Evolutionary conservation across 2,888 invertebrate species (phyloP), one percentile per base, ranked within the genome.

Genomic region (Piscicola geometra): DNA sequence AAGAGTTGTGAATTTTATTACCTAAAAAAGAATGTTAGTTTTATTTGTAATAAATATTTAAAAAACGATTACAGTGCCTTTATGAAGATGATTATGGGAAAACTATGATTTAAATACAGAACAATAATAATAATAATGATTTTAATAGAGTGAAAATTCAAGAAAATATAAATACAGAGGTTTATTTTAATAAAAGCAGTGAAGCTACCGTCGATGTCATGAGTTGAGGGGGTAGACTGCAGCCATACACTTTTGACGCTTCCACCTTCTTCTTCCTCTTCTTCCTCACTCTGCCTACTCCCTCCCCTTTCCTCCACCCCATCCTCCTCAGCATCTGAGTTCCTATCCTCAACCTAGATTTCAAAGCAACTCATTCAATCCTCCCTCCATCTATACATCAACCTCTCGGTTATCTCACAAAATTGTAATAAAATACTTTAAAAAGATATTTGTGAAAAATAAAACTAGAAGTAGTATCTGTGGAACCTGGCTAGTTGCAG

Each of bases 261-360:
- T 71, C 73, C 18, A 35, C 30, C n/a, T 50, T 76, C 12, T 35
- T 32, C 41, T 78, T 77, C 64, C 21, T 28, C 25, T 71, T 68
- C 47, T 75, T 78, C 25, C 66, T 72, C 21, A 75, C 30, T 0
- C 90, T 89, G 0, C 93, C 93, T 0, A 92, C 87, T 0, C 94
- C 94, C 85, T 94, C 92, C 0, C 94, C 94, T 1, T 90, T 91
- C 80, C 91, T 90, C 93, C 97, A 95, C 0, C 97, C 97, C 91
- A 98, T 93, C 79, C 90, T 90, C 75, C 90, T 90, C 52, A 99
- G 87, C 82, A 99, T 89, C 78, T 89, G 88, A 66, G 94, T 90
- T 0, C 97, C 97, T 12, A 94, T 90, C 1, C 76, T 36, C 21
- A 66, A 28, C 52, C 75, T 78, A n/a, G n/a, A n/a, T n/a, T 5